Percentiles rank a stretch among this genome's conserved stretches.
Conservation (phyloP, 2,797 vertebrate genomes). For the Erpetoichthys calabaricus region DNA sequence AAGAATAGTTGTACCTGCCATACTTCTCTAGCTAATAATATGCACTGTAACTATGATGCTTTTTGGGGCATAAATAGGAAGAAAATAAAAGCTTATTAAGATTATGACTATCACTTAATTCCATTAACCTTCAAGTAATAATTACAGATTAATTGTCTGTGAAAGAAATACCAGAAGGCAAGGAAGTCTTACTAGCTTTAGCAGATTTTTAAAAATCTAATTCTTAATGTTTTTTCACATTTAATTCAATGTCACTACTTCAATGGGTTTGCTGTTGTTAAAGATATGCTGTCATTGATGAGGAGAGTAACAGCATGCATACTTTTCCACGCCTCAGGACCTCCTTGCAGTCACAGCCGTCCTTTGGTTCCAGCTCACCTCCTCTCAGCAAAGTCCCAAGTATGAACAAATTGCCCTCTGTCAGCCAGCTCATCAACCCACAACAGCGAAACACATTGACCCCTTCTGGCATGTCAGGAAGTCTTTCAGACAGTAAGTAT, state of each 20-base stretch:
- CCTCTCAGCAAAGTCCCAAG: slow-evolving; percentile 75
- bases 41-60: too few relatives aligned
- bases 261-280: slow-evolving; percentile 13
- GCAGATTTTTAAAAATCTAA: too few relatives aligned
- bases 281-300: slow-evolving; percentile 15
- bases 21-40: too few relatives aligned
- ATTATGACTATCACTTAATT: too few relatives aligned
- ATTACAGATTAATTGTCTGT: too few relatives aligned
- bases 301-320: slow-evolving; percentile 21
- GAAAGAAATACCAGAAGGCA: too few relatives aligned
- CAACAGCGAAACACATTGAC: slow-evolving; percentile 92
- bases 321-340: slow-evolving; percentile 51
- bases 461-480: slow-evolving; percentile 75
- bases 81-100: too few relatives aligned
- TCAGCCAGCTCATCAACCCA: slow-evolving; percentile 97
- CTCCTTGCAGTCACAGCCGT: slow-evolving; percentile 70
- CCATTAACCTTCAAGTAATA: too few relatives aligned
- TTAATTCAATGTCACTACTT: slow-evolving; percentile 10
- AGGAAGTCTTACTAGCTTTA: too few relatives aligned
- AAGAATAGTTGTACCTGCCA: too few relatives aligned
- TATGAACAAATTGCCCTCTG: slow-evolving; percentile 93
- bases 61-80: too few relatives aligned
- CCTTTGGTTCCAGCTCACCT: slow-evolving; percentile 75
- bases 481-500: slow-evolving; percentile 88
- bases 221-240: too few relatives aligned